Conservation (phyloP, 2,888 invertebrate genomes). For the Cerastis rubricosa region DNA sequence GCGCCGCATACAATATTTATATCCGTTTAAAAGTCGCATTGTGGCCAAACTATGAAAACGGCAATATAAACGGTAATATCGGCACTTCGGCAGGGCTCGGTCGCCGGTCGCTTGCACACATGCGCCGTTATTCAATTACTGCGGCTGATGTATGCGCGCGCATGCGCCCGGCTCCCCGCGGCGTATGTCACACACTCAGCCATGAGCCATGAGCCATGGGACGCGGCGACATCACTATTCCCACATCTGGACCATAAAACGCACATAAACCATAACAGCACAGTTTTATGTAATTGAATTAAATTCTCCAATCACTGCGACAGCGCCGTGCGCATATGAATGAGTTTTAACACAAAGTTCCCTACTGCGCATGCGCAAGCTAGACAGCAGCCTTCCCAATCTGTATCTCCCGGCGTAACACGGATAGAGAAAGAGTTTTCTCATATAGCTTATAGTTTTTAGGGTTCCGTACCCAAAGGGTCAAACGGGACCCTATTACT, state of each 20-base stretch:
- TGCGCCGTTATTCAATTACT: conserved; percentile 74
- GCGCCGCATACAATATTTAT: conserved; percentile 65
- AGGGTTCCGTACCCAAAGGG: no score
- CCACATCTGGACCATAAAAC: conserved; percentile 44
- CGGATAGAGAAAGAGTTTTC: not conserved
- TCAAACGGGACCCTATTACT: no score
- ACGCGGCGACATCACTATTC: conserved; percentile 27
- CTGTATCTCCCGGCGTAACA: not conserved
- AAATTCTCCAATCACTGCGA: conserved; percentile 15
- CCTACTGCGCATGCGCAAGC: conserved; percentile 7
- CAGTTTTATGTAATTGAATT: conserved; percentile 38
- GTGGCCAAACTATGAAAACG: conserved; percentile 53
- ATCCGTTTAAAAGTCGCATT: conserved; percentile 56
- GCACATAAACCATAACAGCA: conserved; percentile 38
- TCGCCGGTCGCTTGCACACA: conserved; percentile 21
- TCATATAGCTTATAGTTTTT: no score
- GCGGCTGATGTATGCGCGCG: conserved; percentile 66
- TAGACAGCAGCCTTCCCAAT: not conserved
- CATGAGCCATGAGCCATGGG: conserved; percentile 4
- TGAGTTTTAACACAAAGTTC: conserved; percentile 1
- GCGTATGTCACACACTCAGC: conserved; percentile 37
- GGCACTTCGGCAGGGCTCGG: conserved; percentile 25
- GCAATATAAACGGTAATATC: conserved; percentile 62
- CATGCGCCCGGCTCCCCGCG: conserved; percentile 56
- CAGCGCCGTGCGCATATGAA: not conserved